Conservation (phyloP, 2,797 vertebrate species). For the Xerus rutilus region DNA sequence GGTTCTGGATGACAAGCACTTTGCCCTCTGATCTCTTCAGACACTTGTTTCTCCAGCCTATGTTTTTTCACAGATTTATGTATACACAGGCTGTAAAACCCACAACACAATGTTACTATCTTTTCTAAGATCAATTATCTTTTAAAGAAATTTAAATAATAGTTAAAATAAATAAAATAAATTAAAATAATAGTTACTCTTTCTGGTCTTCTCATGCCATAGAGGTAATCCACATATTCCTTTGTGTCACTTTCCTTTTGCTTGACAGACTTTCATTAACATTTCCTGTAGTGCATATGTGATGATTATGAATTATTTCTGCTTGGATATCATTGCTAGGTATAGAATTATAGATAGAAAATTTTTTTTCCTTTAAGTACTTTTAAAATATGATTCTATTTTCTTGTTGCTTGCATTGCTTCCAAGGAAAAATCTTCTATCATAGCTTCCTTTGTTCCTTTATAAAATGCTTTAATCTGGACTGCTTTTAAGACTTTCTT, state of each 20-base stretch:
- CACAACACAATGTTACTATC: neutral
- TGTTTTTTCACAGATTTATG: neutral
- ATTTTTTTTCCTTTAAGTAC: neutral
- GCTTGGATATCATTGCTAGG: neutral
- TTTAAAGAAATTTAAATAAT: neutral
- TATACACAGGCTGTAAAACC: neutral
- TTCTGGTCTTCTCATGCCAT: neutral
- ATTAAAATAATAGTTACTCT: neutral
- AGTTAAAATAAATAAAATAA: too few species aligned
- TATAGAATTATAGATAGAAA: neutral
- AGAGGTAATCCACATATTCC: neutral
- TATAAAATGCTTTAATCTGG: neutral
- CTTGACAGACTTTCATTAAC: neutral
- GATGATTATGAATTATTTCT: neutral
- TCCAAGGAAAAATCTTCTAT: neutral
- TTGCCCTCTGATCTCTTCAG: neutral
- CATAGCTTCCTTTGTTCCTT: neutral
- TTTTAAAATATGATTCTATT: neutral
- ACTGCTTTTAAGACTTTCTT: neutral
- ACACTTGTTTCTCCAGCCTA: neutral
- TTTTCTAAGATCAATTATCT: neutral
- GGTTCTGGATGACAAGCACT: neutral
- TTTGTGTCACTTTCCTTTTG: neutral
- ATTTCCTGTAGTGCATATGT: neutral
- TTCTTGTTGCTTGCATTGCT: neutral